Conservation (phyloP, 2,797 vertebrate genomes). For the Crypturellus tataupa region DNA sequence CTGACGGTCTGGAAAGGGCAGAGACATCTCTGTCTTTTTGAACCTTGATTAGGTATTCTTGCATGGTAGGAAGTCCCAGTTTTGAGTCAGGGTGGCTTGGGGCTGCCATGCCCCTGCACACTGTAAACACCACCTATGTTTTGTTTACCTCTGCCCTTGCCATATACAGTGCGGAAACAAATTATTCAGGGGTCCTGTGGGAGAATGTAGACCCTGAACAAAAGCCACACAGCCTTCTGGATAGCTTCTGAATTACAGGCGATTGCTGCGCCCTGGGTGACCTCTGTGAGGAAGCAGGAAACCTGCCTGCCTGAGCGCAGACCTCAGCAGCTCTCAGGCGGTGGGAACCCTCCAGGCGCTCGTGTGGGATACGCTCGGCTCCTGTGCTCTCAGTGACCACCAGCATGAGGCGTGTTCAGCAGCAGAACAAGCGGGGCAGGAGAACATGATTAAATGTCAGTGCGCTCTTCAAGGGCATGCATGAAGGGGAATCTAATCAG, state of each 20-base stretch:
- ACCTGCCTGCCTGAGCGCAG: background rate
- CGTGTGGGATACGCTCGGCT: background rate
- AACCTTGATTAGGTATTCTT: background rate
- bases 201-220: background rate
- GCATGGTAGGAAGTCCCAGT: background rate
- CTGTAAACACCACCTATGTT: background rate
- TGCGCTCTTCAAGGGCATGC: background rate
- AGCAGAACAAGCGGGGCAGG: background rate
- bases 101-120: background rate
- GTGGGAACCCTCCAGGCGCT: background rate
- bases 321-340: background rate
- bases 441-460: background rate
- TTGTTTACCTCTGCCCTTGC: background rate
- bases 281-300: background rate
- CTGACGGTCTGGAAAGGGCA: no score
- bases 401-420: background rate
- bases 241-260: background rate
- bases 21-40: background rate
- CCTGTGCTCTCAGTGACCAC: background rate
- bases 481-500: background rate
- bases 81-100: background rate
- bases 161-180: background rate
- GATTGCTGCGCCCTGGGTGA: background rate
- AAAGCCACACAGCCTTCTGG: background rate
- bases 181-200: background rate